Conservation (phyloP, 37 sponge, comb jelly and placozoan species). For the Spongia lamella region DNA sequence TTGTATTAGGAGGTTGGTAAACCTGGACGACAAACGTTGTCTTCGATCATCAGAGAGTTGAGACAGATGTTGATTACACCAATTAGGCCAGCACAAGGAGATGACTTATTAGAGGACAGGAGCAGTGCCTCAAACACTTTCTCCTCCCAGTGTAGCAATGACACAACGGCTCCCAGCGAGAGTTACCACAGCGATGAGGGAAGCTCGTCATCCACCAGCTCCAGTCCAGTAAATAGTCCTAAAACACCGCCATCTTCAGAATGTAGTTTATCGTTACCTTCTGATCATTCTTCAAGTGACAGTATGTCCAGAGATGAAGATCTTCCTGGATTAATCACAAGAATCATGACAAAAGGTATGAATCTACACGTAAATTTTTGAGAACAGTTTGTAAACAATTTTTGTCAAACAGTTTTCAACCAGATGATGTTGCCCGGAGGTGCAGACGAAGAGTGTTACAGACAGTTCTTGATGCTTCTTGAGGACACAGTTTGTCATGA, state of each 20-base stretch:
- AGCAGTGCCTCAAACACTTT: not conserved
- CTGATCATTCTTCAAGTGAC: conserved; percentile 13
- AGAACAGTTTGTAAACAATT: not conserved
- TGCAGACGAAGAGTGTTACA: conserved; percentile 54
- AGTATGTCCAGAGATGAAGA: conserved; percentile 20
- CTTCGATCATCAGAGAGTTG: conserved; percentile 47
- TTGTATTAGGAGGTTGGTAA: no score
- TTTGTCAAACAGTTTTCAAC: conserved; percentile 29
- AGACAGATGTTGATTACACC: conserved; percentile 67
- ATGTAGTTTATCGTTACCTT: conserved; percentile 40
- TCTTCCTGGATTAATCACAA: conserved; percentile 63
- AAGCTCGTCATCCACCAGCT: conserved; percentile 4
- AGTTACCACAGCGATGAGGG: not conserved
- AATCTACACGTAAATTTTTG: not conserved
- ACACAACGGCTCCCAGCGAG: not conserved
- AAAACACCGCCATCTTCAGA: conserved; percentile 22
- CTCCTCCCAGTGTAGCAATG: not conserved
- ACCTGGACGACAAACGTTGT: not conserved
- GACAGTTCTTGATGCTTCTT: conserved; percentile 57
- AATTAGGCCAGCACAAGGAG: conserved; percentile 48
- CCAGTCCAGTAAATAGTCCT: conserved; percentile 6
- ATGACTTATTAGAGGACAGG: not conserved
- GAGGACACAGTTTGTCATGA: conserved; percentile 66
- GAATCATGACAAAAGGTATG: conserved; percentile 72
- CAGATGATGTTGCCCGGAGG: conserved; percentile 62